Conservation (phyloP, 2,113 vertebrate genomes). For the Pantherophis guttatus region DNA sequence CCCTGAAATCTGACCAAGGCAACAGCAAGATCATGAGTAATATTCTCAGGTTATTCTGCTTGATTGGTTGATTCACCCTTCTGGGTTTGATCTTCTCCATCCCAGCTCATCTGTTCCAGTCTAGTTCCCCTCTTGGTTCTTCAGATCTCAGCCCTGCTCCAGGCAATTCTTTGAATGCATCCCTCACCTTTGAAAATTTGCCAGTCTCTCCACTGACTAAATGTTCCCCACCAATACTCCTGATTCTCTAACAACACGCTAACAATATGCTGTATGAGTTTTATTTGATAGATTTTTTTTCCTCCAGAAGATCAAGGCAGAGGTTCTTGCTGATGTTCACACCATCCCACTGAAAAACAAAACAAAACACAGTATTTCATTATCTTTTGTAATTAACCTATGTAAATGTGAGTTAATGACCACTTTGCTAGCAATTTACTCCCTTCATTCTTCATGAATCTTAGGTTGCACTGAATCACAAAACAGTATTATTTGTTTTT, state of each 20-base stretch:
- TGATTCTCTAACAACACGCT: background rate
- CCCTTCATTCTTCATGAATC: background rate
- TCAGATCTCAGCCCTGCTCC: background rate
- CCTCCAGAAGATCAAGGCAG: background rate
- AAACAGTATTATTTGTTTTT: background rate
- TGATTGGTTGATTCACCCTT: background rate
- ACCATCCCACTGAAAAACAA: slow-evolving; percentile 29
- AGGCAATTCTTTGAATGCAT: background rate
- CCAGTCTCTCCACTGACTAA: background rate
- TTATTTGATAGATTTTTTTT: background rate
- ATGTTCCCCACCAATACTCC: background rate
- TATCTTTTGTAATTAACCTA: slow-evolving; percentile 53
- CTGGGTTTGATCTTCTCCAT: background rate
- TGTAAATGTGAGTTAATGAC: slow-evolving; percentile 48
- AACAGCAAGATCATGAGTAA: background rate
- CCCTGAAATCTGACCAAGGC: background rate
- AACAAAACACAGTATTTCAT: slow-evolving; percentile 27
- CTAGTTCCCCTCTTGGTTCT: background rate
- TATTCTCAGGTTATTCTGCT: background rate
- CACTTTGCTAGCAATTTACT: slow-evolving; percentile 32
- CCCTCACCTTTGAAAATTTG: background rate
- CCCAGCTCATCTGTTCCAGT: background rate
- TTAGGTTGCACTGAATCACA: background rate
- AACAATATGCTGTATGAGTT: background rate
- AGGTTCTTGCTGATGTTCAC: background rate